These are phyloP conservation scores for Pseudochirops cupreus DNA, from an alignment of 2,797 vertebrate species.

Conservation along the genomic window DNA sequence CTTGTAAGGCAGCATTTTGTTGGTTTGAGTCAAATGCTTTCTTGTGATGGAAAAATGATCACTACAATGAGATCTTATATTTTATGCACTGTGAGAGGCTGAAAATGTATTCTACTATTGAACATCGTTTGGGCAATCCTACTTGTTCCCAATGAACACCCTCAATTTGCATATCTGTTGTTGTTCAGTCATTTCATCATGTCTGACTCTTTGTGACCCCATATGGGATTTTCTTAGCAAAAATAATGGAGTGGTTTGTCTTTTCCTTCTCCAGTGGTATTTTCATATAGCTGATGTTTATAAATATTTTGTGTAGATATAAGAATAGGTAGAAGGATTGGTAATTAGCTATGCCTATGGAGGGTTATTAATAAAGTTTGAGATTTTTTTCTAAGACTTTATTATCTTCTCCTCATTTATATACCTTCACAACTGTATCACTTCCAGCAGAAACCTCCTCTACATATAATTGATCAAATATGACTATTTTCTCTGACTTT, in stretches of 20 bases:
- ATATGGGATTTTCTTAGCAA: background rate
- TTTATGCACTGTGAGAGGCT: background rate
- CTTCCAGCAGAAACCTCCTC: background rate
- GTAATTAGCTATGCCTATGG: background rate
- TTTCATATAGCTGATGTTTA: background rate
- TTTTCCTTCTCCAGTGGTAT: background rate
- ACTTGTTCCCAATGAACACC: background rate
- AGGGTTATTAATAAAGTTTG: background rate
- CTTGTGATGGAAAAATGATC: background rate
- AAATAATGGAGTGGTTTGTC: background rate
- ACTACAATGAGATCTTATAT: background rate
- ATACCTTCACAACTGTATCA: background rate
- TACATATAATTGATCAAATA: background rate
- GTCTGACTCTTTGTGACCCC: background rate
- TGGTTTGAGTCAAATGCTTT: background rate
- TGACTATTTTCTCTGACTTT: background rate
- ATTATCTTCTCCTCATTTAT: background rate
- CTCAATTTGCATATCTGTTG: background rate
- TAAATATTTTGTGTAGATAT: background rate
- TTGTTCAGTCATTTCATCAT: background rate
- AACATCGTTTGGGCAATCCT: background rate
- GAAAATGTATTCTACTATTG: background rate
- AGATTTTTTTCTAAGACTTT: background rate
- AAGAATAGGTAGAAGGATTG: background rate
- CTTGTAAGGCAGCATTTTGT: background rate